These are phyloP conservation scores for Dendrolimus pini DNA, from an alignment of 2,888 invertebrate species.

Conservation along the genomic window DNA sequence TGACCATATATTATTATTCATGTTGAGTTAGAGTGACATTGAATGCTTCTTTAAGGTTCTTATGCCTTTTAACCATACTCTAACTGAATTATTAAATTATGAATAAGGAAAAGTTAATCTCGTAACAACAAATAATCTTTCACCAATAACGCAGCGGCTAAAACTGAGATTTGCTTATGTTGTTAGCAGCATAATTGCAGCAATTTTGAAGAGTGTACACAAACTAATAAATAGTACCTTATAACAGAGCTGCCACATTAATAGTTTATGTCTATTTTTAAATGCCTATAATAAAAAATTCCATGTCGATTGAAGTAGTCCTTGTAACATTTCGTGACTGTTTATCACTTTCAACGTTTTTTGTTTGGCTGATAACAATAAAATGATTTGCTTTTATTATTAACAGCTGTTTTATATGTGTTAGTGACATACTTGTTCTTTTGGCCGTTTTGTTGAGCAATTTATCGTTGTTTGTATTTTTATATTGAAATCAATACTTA, in stretches of 20 bases:
- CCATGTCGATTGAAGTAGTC: conserved; percentile 29
- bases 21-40: no score
- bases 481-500: not conserved
- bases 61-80: no score
- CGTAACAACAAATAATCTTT: no score
- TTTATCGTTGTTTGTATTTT: not conserved
- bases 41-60: no score
- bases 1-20: no score
- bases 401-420: conserved; percentile 12
- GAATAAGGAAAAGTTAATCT: no score
- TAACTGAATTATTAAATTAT: no score
- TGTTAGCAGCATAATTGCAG: no score
- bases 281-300: conserved; percentile 8
- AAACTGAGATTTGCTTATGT: no score
- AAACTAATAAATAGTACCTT: not conserved
- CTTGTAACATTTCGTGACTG: conserved; percentile 55
- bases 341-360: conserved; percentile 37
- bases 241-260: not conserved
- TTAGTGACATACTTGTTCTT: not conserved
- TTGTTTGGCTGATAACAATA: conserved; percentile 14
- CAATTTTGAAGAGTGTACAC: no score
- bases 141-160: no score
- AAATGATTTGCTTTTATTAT: conserved; percentile 6
- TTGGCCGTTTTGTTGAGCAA: not conserved
- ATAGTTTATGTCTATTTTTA: not conserved